phyloP scores from a whole-genome alignment of 2,797 vertebrate species.

The Chaunax sp. region DNA sequence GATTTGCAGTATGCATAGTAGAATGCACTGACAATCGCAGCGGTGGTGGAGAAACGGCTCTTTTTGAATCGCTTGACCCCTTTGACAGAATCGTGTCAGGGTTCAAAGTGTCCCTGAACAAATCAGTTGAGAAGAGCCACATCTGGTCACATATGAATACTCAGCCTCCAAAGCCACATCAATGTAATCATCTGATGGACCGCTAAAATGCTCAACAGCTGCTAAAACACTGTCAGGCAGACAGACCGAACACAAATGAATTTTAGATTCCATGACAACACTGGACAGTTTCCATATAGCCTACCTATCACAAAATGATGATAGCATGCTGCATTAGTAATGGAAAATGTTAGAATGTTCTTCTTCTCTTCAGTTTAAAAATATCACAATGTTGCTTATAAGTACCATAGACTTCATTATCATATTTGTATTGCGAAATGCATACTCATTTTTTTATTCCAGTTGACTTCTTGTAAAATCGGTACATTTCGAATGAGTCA shows the following conservation, averaged over 20 bases:
- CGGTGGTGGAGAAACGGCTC: neutral
- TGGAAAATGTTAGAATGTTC: slow-evolving; percentile 12
- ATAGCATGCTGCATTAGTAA: slow-evolving; percentile 6
- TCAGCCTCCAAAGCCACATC: slow-evolving; percentile 23
- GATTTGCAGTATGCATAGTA: neutral
- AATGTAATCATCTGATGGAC: slow-evolving; percentile 51
- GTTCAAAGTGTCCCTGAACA: slow-evolving; percentile 34
- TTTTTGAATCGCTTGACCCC: slow-evolving; percentile 14
- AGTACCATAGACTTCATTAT: too few relatives aligned
- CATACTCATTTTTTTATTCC: too few relatives aligned
- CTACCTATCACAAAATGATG: slow-evolving; percentile 8
- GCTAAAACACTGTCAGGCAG: slow-evolving; percentile 40
- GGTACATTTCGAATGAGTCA: neutral
- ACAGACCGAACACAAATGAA: slow-evolving; percentile 13
- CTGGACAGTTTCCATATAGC: slow-evolving; percentile 12
- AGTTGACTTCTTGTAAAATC: neutral
- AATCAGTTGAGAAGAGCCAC: slow-evolving; percentile 49
- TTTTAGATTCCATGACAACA: slow-evolving; percentile 26
- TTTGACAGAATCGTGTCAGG: slow-evolving; percentile 34
- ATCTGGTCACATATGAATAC: slow-evolving; percentile 47
- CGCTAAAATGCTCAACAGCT: slow-evolving; percentile 54
- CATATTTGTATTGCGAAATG: too few relatives aligned
- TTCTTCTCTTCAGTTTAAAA: neutral
- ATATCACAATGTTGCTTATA: neutral
- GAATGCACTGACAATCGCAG: slow-evolving; percentile 1